A percentile compares a stretch with the other conserved stretches of the same genome.
These are phyloP conservation scores for Equus quagga DNA, from an alignment of 2,113 vertebrate genomes.

Conservation along the genomic window DNA sequence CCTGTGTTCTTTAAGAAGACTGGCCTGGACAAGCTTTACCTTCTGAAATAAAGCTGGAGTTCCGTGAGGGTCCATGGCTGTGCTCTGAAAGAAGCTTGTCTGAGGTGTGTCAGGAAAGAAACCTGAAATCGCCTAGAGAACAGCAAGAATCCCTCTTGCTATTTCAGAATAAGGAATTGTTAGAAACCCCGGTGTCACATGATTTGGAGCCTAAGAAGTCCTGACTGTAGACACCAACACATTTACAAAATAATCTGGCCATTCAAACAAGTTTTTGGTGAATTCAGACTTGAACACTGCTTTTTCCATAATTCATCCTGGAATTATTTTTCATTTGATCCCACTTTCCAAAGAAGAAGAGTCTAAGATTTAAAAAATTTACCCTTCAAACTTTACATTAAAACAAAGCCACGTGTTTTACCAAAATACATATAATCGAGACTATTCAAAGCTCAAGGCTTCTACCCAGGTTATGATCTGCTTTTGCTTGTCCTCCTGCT, in stretches of 20 bases:
- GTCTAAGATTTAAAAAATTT: neutral
- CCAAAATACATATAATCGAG: conserved; percentile 22
- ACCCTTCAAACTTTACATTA: neutral
- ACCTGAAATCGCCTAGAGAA: conserved; percentile 64
- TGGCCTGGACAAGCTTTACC: neutral
- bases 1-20: conserved; percentile 72
- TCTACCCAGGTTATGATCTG: neutral
- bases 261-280: neutral
- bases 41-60: conserved; percentile 39
- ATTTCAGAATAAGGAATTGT: conserved; percentile 17
- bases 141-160: conserved; percentile 44
- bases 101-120: conserved; percentile 67
- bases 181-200: neutral
- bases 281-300: neutral
- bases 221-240: neutral
- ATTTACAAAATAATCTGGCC: neutral
- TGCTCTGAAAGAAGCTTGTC: neutral
- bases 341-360: conserved; percentile 7
- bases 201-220: conserved; percentile 53
- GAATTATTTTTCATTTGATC: conserved; percentile 43
- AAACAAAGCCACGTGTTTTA: conserved; percentile 1
- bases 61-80: neutral
- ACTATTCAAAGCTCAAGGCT: neutral
- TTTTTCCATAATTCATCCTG: neutral
- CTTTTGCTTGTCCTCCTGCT: neutral